Conservation (phyloP, 2,797 vertebrate species). For the Poliocrania exsul region DNA sequence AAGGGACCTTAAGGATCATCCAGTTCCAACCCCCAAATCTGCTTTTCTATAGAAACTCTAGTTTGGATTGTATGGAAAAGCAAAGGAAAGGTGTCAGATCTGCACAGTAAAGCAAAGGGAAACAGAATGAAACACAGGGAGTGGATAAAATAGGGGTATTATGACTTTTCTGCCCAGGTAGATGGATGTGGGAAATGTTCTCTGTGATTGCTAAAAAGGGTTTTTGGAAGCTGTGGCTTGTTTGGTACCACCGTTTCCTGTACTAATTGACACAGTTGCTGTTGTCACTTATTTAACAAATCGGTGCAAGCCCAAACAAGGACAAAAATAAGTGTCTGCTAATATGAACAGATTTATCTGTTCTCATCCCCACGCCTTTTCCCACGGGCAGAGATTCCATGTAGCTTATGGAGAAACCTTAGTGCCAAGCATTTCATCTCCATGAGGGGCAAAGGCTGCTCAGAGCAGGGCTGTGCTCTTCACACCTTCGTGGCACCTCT, state of each 20-base stretch:
- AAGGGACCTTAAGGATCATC: too few relatives aligned
- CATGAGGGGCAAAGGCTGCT: background rate
- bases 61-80: background rate
- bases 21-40: background rate
- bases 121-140: background rate
- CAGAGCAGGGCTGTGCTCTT: background rate
- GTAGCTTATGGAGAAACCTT: background rate
- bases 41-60: background rate
- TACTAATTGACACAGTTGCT: slow-evolving; percentile 54
- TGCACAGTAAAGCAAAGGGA: fast-evolving
- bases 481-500: fast-evolving
- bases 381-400: background rate
- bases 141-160: background rate
- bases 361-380: slow-evolving; percentile 51
- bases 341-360: slow-evolving; percentile 47
- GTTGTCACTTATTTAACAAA: slow-evolving; percentile 53
- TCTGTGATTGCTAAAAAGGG: background rate
- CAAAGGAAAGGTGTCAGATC: background rate
- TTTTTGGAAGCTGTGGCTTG: background rate
- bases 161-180: background rate
- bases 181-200: background rate
- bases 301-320: slow-evolving; percentile 62
- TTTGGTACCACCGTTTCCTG: background rate
- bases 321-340: slow-evolving; percentile 60
- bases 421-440: background rate